Evolutionary conservation across 2,888 invertebrate genomes (phyloP), one percentile per base, ranked within the genome.

Genomic region (Coelinius sp.): DNA sequence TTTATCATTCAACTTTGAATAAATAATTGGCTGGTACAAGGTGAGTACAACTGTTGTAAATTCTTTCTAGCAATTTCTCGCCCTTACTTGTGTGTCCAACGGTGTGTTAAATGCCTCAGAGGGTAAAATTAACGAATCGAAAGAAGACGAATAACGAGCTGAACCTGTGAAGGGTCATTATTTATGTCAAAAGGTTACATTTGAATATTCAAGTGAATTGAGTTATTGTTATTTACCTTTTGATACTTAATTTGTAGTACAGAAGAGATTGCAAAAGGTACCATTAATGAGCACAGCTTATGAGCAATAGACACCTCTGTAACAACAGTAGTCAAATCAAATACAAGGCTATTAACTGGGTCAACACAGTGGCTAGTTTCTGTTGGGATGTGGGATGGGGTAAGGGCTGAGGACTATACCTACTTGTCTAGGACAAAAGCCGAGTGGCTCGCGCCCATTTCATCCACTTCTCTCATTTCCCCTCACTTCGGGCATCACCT

Each of bases 291-390:
- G 20, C n/a, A 64, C 24, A 31, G 8, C 24, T 64, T 41, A 17
- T 7, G 14, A n/a, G n/a, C 14, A 49, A 46, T 27, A 4, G 44
- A 31, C 49, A 31, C 20, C 78, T 71, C 78, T 75, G 70, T 71
- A 79, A 84, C 81, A 82, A 83, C 84, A 83, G 84, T 83, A 84
- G 83, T 85, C 84, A 85, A 85, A 84, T 86, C 86, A 86, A 86
- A 86, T 85, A 86, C 75, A 79, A 80, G 77, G 85, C 86, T 86
- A 86, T 86, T 86, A 86, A 86, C 86, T 86, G 79, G 84, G 84
- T 85, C 85, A 86, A 86, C 78, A 68, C 74, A 74, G 75, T 53
- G 78, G 81, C 77, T 71, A 74, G 70, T 14, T 69, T 64, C 64
- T 62, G 73, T 70, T 68, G 66, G 73, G 27, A 27, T 46, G 24